Base-by-base conservation (phyloP, 2,888 invertebrate species). In the Phortica okadai region DNA sequence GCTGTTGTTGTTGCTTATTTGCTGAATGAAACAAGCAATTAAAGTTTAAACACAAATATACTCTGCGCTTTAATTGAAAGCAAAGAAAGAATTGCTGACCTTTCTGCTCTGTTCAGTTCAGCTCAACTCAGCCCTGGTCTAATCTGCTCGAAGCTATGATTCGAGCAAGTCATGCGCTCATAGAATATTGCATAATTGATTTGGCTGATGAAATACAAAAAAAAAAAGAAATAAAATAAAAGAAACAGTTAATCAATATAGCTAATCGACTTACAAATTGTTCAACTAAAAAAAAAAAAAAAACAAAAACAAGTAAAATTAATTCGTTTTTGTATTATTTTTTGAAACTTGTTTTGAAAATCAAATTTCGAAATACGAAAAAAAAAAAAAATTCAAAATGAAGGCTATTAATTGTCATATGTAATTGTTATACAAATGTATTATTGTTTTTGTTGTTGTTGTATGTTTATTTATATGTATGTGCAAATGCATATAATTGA, bases 11-110 rank as follows among this genome's bases (percentile, higher is more conserved):
- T 62, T 44, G 33, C n/a, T 21, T 16, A 25, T 50, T 50, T 50
- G 42, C 10, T 78, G 25, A 74, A 74, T 74, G 33, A 59, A 50
- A 14, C 50, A 72, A 67, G 74, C 74, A 80, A 83, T 82, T 83
- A 83, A 82, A 69, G 70, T 81, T 80, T 74, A 76, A 70, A 73
- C 69, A 78, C 62, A 75, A 21, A 44, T 44, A 44, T 44, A 25
- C 66, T 42, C 6, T 33, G 67, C 45, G 42, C 42, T 45, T 21
- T 11, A 70, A 45, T 41, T 70, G 14, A 50, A 50, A 50, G 50
- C 50, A 50, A 50, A 50, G 50, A 50, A 50, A 50, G 50, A 50
- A 50, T 50, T 50, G 50, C 14, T 50, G 50, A 50, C 50, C 50
- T 50, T 50, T 50, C 10, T 33, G 33, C 33, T 50, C 50, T 5